Base-by-base conservation (phyloP, 1,140 invertebrate genomes). In the Nilaparvata lugens region DNA sequence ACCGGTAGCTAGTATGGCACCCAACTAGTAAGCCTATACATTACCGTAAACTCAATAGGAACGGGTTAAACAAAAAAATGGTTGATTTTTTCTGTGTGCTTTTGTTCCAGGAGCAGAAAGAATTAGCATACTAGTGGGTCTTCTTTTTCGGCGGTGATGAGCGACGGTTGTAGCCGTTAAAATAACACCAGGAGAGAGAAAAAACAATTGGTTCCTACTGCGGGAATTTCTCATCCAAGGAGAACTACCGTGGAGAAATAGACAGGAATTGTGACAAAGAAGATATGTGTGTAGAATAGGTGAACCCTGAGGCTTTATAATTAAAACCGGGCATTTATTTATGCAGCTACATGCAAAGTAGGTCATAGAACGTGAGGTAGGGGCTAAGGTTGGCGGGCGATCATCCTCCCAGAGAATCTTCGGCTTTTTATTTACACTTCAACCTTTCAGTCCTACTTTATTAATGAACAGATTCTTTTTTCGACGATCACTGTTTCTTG, bases 91-190 rank as follows among this genome's bases (percentile, higher is more conserved):
- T 35, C 31, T 6, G 31, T 2, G 13, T 35, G 31, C 31, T 35
- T 35, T 35, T 35, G 31, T 35, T 35, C 31, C 31, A 35, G 31
- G 31, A 11, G 31, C 31, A 11, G 31, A 11, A 1, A 35, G 9
- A 35, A 35, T 35, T 35, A 35, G 31, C 31, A 35, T 35, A 35
- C 31, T 35, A 35, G 31, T 35, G 31, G 31, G 31, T 35, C 31
- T 35, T 35, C 31, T 35, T 35, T 35, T 35, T 35, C 13, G 31
- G 31, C 31, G 7, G 31, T 35, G 31, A 35, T 35, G 31, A 35
- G 31, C 45, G 45, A 48, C 45, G 45, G 45, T 48, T 48, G 45
- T 48, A 48, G 45, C 45, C 45, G 45, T 48, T 48, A 48, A 48
- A 48, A 48, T 48, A 48, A 48, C 45, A 48, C 45, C 21, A 48